Evolutionary conservation across 2,888 invertebrate genomes (phyloP).

Genomic region (Lasioglossum oenotherae): DNA sequence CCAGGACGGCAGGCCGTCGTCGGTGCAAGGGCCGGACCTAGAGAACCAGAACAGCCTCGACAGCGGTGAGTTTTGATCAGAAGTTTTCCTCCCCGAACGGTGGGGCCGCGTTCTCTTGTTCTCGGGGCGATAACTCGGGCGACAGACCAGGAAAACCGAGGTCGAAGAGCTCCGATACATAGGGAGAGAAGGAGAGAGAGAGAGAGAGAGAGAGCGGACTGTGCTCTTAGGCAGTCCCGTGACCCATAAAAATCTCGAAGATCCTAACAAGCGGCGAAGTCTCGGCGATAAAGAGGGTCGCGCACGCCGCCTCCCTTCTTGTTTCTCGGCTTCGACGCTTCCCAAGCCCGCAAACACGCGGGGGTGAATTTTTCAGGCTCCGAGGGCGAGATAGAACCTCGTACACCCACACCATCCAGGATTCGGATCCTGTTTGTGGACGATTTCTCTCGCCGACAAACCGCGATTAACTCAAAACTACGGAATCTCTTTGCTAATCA

Average conservation of each 20-base stretch:
- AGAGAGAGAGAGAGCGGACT: neutral
- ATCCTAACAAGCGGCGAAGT: conserved; percentile 50
- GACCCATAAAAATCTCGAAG: conserved; percentile 54
- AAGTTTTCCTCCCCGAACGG: neutral
- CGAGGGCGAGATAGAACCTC: neutral
- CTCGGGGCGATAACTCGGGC: neutral
- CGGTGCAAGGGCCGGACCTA: conserved; percentile 74
- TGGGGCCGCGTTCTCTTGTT: neutral
- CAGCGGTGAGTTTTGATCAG: conserved; percentile 75
- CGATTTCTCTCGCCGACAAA: neutral
- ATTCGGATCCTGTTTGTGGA: neutral
- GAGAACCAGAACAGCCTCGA: conserved; percentile 81
- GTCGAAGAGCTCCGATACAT: neutral
- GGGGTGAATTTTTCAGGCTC: conserved; percentile 56
- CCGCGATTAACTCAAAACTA: neutral
- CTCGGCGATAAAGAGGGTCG: conserved; percentile 57
- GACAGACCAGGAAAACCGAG: neutral
- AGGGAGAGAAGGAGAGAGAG: neutral
- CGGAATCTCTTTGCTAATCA: neutral
- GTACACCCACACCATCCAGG: neutral
- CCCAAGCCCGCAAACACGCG: conserved; percentile 22
- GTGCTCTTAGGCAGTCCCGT: conserved; percentile 32
- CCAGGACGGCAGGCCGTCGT: conserved; percentile 70
- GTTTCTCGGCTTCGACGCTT: conserved; percentile 36
- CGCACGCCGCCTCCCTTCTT: conserved; percentile 35